Evolutionary conservation across 2,113 vertebrate genomes (phyloP).

Genomic region (Neolamprologus cancellatus): DNA sequence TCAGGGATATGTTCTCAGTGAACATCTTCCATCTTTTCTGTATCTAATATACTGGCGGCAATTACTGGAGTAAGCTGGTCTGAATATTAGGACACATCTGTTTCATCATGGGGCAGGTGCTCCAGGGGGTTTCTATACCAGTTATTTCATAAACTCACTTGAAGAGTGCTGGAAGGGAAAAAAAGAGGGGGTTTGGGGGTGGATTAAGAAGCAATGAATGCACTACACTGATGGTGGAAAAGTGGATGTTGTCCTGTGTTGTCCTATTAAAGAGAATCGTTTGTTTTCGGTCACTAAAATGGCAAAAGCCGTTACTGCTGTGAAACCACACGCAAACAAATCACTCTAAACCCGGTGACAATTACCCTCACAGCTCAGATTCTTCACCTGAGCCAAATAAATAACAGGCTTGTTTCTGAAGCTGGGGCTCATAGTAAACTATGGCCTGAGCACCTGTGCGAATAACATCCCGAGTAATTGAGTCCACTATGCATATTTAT

Average conservation of each 20-base stretch:
- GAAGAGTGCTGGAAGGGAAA: neutral
- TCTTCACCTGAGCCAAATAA: slow-evolving; percentile 38
- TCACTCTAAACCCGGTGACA: neutral
- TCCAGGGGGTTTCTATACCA: neutral
- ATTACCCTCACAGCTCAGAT: neutral
- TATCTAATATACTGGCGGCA: neutral
- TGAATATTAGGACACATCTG: slow-evolving; percentile 40
- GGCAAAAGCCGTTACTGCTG: neutral
- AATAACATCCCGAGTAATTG: slow-evolving; percentile 49
- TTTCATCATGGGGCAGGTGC: slow-evolving; percentile 7
- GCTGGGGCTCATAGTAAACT: neutral
- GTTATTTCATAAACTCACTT: neutral
- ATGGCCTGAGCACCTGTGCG: neutral
- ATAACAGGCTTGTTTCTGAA: slow-evolving; percentile 30
- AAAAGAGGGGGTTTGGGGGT: neutral
- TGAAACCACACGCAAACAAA: neutral
- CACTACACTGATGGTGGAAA: neutral
- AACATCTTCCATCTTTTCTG: neutral
- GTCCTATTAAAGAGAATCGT: neutral
- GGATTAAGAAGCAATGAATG: neutral
- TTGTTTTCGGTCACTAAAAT: slow-evolving; percentile 21
- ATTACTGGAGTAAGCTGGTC: neutral
- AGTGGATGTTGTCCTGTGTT: neutral
- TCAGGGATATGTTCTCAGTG: neutral
- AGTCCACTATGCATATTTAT: slow-evolving; percentile 61